These are phyloP conservation scores for Drosophila triauraria DNA, from an alignment of 1,140 invertebrate genomes.

Conservation along the genomic window DNA sequence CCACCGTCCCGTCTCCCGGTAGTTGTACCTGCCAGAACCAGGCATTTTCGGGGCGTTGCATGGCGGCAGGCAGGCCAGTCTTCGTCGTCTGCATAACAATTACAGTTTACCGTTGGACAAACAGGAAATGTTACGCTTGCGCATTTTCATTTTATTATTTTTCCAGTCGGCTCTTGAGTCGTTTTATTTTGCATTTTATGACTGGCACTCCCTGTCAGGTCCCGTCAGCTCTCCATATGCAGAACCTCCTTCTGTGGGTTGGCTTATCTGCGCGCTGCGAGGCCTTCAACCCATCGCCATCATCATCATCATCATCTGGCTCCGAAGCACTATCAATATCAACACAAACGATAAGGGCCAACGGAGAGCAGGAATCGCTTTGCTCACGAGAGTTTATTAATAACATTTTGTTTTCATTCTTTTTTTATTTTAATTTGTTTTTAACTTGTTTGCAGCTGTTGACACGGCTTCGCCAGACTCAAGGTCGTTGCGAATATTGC, in stretches of 20 bases:
- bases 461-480: constrained; percentile 40
- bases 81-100: constrained; percentile 70
- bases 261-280: constrained; percentile 42
- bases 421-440: constrained; percentile 1
- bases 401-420: constrained; percentile 31
- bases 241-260: constrained; percentile 32
- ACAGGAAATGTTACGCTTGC: constrained; percentile 73
- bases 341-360: constrained; percentile 64
- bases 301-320: constrained; percentile 17
- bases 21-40: not conserved
- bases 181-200: constrained; percentile 32
- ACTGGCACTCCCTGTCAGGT: constrained; percentile 7
- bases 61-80: constrained; percentile 28
- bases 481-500: constrained; percentile 58
- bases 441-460: constrained; percentile 47
- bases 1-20: not conserved
- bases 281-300: constrained; percentile 23
- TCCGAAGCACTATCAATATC: constrained; percentile 59
- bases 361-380: constrained; percentile 2
- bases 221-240: constrained; percentile 1
- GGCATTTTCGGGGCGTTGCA: constrained; percentile 37
- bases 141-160: constrained; percentile 52
- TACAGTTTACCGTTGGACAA: constrained; percentile 69
- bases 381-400: constrained; percentile 48
- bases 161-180: constrained; percentile 8